Percentiles rank a stretch among this genome's conserved stretches.
Evolutionary conservation across 92 coral and sea anemone genomes (phyloP).

Genomic region (Virgularia gustaviana): DNA sequence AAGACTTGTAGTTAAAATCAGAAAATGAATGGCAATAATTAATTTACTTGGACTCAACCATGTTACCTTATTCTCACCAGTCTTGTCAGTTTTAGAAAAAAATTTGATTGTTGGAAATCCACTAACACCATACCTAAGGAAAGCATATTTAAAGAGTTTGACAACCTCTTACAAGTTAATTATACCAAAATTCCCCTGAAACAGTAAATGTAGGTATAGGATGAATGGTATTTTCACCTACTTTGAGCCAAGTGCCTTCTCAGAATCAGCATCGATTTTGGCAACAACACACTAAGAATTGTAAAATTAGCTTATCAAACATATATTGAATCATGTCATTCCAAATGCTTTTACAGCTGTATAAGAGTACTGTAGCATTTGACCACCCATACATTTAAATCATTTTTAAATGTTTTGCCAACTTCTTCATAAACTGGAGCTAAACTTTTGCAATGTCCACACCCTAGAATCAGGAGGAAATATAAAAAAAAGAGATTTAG

Average conservation of each 20-base stretch:
- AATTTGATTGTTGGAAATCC: slow-evolving; percentile 90
- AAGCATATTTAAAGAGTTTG: too few relatives aligned
- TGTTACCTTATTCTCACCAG: slow-evolving; percentile 90
- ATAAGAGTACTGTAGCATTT: background rate
- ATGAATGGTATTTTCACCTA: slow-evolving; percentile 50
- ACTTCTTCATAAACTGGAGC: slow-evolving; percentile 86
- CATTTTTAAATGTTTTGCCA: slow-evolving; percentile 77
- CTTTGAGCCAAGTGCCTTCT: slow-evolving; percentile 63
- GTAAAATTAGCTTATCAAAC: background rate
- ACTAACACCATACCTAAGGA: slow-evolving; percentile 86
- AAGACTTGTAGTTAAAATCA: too few relatives aligned
- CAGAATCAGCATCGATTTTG: slow-evolving; percentile 84
- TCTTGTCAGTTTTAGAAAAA: slow-evolving; percentile 73
- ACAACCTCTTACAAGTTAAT: too few relatives aligned
- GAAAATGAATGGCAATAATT: too few relatives aligned
- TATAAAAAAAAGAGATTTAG: too few relatives aligned
- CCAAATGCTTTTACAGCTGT: background rate
- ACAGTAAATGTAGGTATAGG: too few relatives aligned
- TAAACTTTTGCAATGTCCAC: slow-evolving; percentile 88
- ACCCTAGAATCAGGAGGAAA: too few relatives aligned
- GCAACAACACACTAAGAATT: slow-evolving; percentile 84
- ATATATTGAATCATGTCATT: background rate
- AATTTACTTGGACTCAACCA: too few relatives aligned
- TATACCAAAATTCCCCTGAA: too few relatives aligned
- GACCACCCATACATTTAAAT: slow-evolving; percentile 62